Evolutionary conservation across 2,888 invertebrate species (phyloP).

Genomic region (Euzophera pinguis): DNA sequence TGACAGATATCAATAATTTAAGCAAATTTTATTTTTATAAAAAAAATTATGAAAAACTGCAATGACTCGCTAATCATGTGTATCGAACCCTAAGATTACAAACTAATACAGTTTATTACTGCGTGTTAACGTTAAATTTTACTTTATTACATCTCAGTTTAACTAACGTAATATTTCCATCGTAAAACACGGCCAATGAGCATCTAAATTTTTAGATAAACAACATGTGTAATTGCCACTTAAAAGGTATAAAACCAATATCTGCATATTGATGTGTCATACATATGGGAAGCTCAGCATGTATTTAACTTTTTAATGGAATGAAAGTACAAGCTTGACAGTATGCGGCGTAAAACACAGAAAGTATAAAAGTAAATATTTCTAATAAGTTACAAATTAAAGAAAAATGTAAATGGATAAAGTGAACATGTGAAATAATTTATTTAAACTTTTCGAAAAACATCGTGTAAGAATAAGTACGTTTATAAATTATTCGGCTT

Average conservation of each 20-base stretch:
- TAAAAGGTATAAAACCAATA: constrained; percentile 45
- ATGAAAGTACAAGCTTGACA: constrained; percentile 21
- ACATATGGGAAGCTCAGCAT: constrained; percentile 40
- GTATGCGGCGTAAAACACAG: not conserved
- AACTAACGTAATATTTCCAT: constrained; percentile 46
- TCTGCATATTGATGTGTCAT: constrained; percentile 49
- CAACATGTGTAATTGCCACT: constrained; percentile 46
- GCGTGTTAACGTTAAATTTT: constrained; percentile 48
- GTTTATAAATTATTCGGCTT: not conserved
- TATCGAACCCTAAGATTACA: not conserved
- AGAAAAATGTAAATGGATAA: too few relatives aligned
- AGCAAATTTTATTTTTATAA: constrained; percentile 1
- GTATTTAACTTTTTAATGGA: constrained; percentile 38
- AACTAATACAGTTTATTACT: constrained; percentile 35
- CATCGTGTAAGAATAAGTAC: not conserved
- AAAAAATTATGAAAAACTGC: not conserved
- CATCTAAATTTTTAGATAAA: constrained; percentile 50
- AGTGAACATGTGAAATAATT: too few relatives aligned
- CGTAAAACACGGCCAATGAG: constrained; percentile 42
- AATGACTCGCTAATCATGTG: not conserved
- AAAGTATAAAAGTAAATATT: not conserved
- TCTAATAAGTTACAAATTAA: not conserved
- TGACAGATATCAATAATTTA: constrained; percentile 2
- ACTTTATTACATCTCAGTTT: constrained; percentile 53
- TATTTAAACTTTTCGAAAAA: too few relatives aligned